These are phyloP conservation scores for Philopotamus ludificatus DNA, from an alignment of 1,140 invertebrate genomes.

Conservation along the genomic window DNA sequence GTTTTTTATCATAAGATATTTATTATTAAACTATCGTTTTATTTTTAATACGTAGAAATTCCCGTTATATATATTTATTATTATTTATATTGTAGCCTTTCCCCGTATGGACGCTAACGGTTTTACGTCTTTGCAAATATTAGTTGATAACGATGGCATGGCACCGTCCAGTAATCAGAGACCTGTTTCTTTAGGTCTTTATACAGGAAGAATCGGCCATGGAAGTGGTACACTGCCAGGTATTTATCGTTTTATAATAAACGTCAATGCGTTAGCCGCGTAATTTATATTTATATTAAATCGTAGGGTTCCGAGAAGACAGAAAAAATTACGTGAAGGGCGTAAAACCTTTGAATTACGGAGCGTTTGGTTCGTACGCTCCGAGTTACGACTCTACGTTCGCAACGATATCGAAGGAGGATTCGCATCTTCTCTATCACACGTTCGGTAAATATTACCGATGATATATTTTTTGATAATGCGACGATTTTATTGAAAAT, in stretches of 20 bases:
- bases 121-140: slow-evolving; percentile 80
- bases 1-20: slow-evolving; percentile 37
- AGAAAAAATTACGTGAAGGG: slow-evolving; percentile 84
- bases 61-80: too few species aligned
- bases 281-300: neutral
- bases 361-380: slow-evolving; percentile 92
- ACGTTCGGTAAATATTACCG: slow-evolving; percentile 71
- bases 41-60: too few species aligned
- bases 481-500: neutral
- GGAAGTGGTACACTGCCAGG: slow-evolving; percentile 68
- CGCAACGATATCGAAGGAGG: slow-evolving; percentile 89
- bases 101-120: slow-evolving; percentile 54
- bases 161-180: slow-evolving; percentile 69
- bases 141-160: slow-evolving; percentile 76
- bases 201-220: slow-evolving; percentile 79
- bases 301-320: slow-evolving; percentile 77
- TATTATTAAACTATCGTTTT: neutral
- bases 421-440: slow-evolving; percentile 86
- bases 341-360: slow-evolving; percentile 91
- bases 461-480: neutral
- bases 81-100: slow-evolving; percentile 51
- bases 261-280: neutral
- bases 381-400: slow-evolving; percentile 95
- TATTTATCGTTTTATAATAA: slow-evolving; percentile 36
- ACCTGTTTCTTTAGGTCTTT: slow-evolving; percentile 78